A percentile compares a stretch with the other conserved stretches of the same genome.
phyloP scores from a whole-genome alignment of 2,888 invertebrate genomes.

The Epicampocera succincta region DNA sequence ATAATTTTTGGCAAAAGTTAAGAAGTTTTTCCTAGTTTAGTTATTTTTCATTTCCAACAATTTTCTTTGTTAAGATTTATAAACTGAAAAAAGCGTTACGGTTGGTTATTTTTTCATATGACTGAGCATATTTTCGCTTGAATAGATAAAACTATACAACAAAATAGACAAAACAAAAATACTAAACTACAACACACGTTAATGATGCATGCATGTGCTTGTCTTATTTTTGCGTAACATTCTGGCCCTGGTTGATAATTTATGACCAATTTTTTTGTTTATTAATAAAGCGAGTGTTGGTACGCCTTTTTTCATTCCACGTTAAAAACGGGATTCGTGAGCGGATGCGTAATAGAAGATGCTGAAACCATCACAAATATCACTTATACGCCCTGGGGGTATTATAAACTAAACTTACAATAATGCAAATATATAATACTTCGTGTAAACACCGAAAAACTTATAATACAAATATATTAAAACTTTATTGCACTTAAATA shows the following conservation, averaged over 20 bases:
- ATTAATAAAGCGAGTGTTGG: constrained; percentile 44
- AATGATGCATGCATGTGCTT: constrained; percentile 52
- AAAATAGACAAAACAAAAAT: constrained; percentile 24
- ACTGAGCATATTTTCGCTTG: constrained; percentile 65
- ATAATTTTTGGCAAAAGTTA: constrained; percentile 12
- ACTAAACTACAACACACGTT: constrained; percentile 47
- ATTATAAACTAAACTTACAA: too few relatives aligned
- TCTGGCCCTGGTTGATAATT: constrained; percentile 46
- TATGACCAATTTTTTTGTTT: constrained; percentile 51
- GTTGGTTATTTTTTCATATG: constrained; percentile 58
- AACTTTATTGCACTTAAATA: too few relatives aligned
- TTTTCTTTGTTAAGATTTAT: constrained; percentile 30
- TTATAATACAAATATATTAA: too few relatives aligned
- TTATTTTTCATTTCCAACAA: constrained; percentile 3
- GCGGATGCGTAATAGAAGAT: too few relatives aligned
- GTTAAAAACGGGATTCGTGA: neutral
- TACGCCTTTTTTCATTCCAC: neutral
- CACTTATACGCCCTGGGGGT: too few relatives aligned
- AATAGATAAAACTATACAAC: constrained; percentile 54
- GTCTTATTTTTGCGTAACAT: constrained; percentile 5
- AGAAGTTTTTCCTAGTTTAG: constrained; percentile 22
- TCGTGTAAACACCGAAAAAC: too few relatives aligned
- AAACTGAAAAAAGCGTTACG: constrained; percentile 49
- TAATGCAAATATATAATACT: too few relatives aligned
- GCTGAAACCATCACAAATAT: too few relatives aligned